Conservation (phyloP, 2,888 invertebrate genomes). For the Argyresthia goedartella region DNA sequence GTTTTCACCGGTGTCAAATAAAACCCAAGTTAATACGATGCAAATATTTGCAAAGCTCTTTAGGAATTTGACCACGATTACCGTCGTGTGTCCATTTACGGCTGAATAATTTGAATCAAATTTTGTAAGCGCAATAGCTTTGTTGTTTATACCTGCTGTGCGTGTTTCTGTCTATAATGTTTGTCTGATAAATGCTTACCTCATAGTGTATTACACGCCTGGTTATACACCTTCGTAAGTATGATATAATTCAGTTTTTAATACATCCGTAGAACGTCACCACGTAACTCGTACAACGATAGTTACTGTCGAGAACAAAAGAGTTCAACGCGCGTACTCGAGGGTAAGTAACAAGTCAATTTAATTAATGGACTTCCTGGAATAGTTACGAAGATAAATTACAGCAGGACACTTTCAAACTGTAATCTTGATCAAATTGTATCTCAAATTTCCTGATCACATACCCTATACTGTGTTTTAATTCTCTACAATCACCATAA, state of each 20-base stretch:
- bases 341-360: neutral
- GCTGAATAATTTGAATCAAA: neutral
- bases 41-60: neutral
- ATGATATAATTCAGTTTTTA: too few relatives aligned
- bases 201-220: too few relatives aligned
- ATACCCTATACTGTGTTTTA: neutral
- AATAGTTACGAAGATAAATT: neutral
- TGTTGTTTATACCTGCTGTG: neutral
- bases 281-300: neutral
- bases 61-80: neutral
- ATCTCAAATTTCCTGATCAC: conserved; percentile 47
- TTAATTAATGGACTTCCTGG: neutral
- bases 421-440: conserved; percentile 24
- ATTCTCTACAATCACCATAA: too few relatives aligned
- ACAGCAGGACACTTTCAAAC: conserved; percentile 1
- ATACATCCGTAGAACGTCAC: too few relatives aligned
- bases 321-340: conserved; percentile 14
- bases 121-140: neutral
- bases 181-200: too few relatives aligned
- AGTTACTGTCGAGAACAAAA: conserved; percentile 8
- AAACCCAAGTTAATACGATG: conserved; percentile 3
- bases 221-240: too few relatives aligned
- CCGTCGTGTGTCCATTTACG: neutral
- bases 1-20: too few relatives aligned
- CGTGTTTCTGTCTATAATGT: too few relatives aligned